Percentiles rank a stretch among this genome's conserved stretches.
Evolutionary conservation across 1,140 invertebrate species (phyloP).

Genomic region (Hesperophylax magnus): DNA sequence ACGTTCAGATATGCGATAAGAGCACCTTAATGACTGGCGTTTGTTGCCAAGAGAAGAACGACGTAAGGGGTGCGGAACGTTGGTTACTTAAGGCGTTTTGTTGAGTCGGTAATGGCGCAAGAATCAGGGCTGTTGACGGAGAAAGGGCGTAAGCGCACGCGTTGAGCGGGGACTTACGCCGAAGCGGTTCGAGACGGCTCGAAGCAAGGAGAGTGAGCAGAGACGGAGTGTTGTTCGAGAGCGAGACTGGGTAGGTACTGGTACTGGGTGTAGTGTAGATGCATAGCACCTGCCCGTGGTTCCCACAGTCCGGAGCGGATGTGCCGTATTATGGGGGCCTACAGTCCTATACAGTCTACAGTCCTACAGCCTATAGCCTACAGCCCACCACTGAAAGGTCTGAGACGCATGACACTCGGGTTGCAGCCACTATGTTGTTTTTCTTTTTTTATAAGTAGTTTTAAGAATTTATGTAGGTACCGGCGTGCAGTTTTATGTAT

Average conservation of each 20-base stretch:
- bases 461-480: slow-evolving; percentile 33
- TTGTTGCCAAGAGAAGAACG: not conserved
- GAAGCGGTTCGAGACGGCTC: not conserved
- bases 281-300: slow-evolving; percentile 52
- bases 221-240: not conserved
- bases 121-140: not conserved
- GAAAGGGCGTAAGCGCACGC: not conserved
- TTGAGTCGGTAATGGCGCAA: not conserved
- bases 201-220: not conserved
- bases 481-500: slow-evolving; percentile 9
- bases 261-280: not conserved
- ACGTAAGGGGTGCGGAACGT: not conserved
- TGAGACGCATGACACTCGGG: slow-evolving; percentile 40
- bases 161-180: not conserved
- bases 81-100: slow-evolving; percentile 2
- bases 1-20: slow-evolving; percentile 53
- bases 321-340: slow-evolving; percentile 46
- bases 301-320: slow-evolving; percentile 57
- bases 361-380: too few relatives aligned
- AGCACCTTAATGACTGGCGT: slow-evolving; percentile 48
- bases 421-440: slow-evolving; percentile 33
- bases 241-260: not conserved
- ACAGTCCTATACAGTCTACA: too few relatives aligned
- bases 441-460: slow-evolving; percentile 36
- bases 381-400: slow-evolving; percentile 31